Conservation (phyloP, 2,888 invertebrate species). For the Saturnia japonica region DNA sequence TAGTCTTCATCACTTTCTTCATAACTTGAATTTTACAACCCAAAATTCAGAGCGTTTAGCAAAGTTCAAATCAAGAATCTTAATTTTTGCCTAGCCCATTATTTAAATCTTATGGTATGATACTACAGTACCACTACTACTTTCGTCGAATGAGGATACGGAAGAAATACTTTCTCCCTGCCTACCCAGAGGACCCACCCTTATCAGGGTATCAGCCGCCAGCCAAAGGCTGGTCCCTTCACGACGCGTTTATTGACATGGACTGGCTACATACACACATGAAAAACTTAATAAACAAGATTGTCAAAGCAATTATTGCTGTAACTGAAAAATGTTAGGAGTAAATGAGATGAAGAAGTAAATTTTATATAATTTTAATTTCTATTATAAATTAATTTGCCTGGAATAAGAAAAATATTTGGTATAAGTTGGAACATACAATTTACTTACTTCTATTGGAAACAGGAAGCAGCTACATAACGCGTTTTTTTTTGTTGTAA, state of each 20-base stretch:
- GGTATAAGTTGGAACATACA: neutral
- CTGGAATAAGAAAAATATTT: neutral
- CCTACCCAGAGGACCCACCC: too few species aligned
- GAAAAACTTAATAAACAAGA: neutral
- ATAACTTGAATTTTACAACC: neutral
- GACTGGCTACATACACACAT: neutral
- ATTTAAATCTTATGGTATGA: too few species aligned
- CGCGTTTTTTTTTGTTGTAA: neutral
- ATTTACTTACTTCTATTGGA: neutral
- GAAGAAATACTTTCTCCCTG: too few species aligned
- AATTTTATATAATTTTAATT: neutral
- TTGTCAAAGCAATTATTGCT: neutral
- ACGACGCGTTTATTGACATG: too few species aligned
- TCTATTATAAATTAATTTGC: neutral
- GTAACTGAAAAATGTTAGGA: neutral
- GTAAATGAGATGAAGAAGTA: neutral
- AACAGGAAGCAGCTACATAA: too few species aligned
- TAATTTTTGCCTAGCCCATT: neutral
- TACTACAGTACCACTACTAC: too few species aligned
- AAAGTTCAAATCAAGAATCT: neutral
- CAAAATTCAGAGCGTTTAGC: neutral
- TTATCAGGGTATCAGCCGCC: too few species aligned
- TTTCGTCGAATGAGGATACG: too few species aligned
- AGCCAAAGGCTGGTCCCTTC: too few species aligned
- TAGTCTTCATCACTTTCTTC: neutral